Base-by-base conservation (phyloP, 2,797 vertebrate species). In the Pagetopsis macropterus region DNA sequence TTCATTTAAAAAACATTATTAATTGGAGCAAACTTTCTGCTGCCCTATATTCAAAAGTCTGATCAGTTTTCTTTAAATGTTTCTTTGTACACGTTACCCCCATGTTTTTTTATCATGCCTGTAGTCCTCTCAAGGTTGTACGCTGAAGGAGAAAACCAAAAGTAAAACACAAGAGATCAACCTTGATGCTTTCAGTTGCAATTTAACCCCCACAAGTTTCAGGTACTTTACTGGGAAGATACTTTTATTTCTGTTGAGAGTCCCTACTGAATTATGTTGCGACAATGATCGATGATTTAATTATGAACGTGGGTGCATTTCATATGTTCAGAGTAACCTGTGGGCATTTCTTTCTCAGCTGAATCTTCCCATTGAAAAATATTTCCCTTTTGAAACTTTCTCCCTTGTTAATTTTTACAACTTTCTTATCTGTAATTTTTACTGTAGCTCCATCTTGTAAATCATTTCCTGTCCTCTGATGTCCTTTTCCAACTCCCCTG, bases 151-250 rank as follows among this genome's bases (percentile, higher is more conserved):
- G 3, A 56, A 76, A 79, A 64, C 13, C 49, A 64, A 77, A 79
- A 76, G 56, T 41, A 50, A 70, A 8, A 7, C 55, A n/a, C 3
- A 27, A 4, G 23, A 27, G 23, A 27, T 27, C 23, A 27, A 27
- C 23, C 23, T 1, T 14, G 19, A 44, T 2, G 31, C 3, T 73
- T 58, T 58, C 37, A 64, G 54, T 56, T 63, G 14, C 2, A 2
- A 5, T 46, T 69, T 21, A 68, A 56, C 33, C 41, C 52, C 12
- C 12, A 23, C 3, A 41, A 64, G 19, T 13, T 21, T 45, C 5
- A 65, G 72, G 66, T 82, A 63, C 70, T 85, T 84, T 50, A 73
- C 79, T 27, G 54, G 1, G 1, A 46, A 37, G 4, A 45, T n/a
- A 8, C 49, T 57, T 33, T 8, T 37, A 17, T 72, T 70, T 45